These are phyloP conservation scores for Mixornis gularis DNA, from an alignment of 2,113 vertebrate genomes.

Conservation along the genomic window DNA sequence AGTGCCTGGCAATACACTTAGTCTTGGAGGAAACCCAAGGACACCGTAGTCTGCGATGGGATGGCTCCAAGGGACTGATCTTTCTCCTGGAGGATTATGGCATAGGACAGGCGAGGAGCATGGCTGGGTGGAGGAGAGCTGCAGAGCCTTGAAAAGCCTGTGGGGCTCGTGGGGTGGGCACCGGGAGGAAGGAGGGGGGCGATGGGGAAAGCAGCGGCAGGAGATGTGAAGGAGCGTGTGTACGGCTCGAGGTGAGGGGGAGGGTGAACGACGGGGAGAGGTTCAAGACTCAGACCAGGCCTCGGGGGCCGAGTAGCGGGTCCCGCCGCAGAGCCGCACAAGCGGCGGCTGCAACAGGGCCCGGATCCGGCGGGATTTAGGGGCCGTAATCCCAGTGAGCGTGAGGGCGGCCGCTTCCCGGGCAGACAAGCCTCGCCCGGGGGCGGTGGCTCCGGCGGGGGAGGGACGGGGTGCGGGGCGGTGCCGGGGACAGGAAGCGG, in stretches of 20 bases:
- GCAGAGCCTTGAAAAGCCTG: background rate
- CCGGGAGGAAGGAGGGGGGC: background rate
- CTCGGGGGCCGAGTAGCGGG: background rate
- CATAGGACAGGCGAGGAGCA: background rate
- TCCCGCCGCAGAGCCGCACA: background rate
- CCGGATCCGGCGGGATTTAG: fast-evolving
- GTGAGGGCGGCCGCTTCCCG: fast-evolving
- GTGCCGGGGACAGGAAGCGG: slow-evolving; percentile 47
- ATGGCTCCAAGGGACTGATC: background rate
- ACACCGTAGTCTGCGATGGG: fast-evolving
- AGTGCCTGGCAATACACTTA: background rate
- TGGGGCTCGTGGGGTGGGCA: background rate
- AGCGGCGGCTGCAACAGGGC: fast-evolving
- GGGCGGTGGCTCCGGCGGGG: background rate
- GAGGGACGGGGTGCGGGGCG: background rate
- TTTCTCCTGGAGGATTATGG: background rate
- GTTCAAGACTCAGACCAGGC: background rate
- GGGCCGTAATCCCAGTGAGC: fast-evolving
- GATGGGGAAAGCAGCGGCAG: background rate
- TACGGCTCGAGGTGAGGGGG: no score
- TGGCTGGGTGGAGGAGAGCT: background rate
- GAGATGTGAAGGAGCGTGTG: fast-evolving
- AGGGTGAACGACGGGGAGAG: background rate
- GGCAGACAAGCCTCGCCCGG: background rate
- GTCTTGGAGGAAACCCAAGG: background rate